Percentiles rank a stretch among this genome's conserved stretches.
These are phyloP conservation scores for Perizoma flavofasciatum DNA, from an alignment of 2,888 invertebrate species.

Conservation along the genomic window DNA sequence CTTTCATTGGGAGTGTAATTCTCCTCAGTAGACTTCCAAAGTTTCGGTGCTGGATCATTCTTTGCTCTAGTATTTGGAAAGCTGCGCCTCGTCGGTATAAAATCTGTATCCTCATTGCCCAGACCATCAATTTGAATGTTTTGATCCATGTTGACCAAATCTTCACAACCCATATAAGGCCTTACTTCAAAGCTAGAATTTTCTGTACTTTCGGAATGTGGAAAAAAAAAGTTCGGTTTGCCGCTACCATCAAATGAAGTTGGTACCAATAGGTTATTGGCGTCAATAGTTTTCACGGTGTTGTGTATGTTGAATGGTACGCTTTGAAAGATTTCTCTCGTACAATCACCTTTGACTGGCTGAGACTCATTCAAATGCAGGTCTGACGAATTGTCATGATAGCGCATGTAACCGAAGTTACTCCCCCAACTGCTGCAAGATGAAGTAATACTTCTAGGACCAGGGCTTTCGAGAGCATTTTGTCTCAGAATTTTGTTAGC, in stretches of 20 bases:
- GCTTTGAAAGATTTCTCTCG: slow-evolving; percentile 65
- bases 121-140: slow-evolving; percentile 79
- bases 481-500: slow-evolving; percentile 81
- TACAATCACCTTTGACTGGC: slow-evolving; percentile 67
- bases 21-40: slow-evolving; percentile 77
- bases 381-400: slow-evolving; percentile 82
- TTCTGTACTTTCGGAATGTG: slow-evolving; percentile 85
- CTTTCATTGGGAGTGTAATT: slow-evolving; percentile 54
- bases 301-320: slow-evolving; percentile 45
- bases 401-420: slow-evolving; percentile 87
- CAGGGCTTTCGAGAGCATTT: slow-evolving; percentile 83
- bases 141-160: slow-evolving; percentile 86
- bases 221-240: slow-evolving; percentile 49
- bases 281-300: slow-evolving; percentile 37
- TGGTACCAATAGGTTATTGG: slow-evolving; percentile 42
- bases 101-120: slow-evolving; percentile 63
- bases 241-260: slow-evolving; percentile 27
- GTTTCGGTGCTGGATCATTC: slow-evolving; percentile 62
- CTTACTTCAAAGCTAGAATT: slow-evolving; percentile 83
- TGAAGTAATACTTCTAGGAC: slow-evolving; percentile 68
- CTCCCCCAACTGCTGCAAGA: slow-evolving; percentile 83
- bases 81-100: slow-evolving; percentile 84
- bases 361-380: slow-evolving; percentile 62
- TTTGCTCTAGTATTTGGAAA: slow-evolving; percentile 86
- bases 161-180: slow-evolving; percentile 86